phyloP scores from a whole-genome alignment of 2,113 vertebrate genomes.

The Aspidoscelis tigris region DNA sequence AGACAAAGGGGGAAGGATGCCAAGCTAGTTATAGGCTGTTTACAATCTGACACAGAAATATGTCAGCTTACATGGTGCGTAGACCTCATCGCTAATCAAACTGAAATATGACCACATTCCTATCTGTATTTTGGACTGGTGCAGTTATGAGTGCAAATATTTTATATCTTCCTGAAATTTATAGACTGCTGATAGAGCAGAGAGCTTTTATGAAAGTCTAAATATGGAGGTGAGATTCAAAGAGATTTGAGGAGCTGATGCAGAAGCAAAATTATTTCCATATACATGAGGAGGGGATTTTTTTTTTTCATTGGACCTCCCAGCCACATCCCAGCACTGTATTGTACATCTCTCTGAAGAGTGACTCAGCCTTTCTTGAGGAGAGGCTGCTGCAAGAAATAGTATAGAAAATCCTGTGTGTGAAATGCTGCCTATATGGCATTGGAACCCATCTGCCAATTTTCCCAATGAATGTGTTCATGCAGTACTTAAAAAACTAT shows the following conservation, averaged over 20 bases:
- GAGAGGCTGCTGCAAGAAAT: not conserved
- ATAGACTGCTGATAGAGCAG: not conserved
- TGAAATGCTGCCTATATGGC: not conserved
- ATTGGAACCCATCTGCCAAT: not conserved
- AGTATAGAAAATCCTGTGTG: not conserved
- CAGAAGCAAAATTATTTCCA: not conserved
- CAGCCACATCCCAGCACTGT: not conserved
- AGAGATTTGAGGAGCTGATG: not conserved
- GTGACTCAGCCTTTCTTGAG: not conserved
- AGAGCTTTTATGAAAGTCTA: not conserved
- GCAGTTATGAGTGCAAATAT: not conserved
- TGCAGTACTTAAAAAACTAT: not conserved
- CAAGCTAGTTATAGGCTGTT: not conserved
- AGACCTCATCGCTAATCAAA: not conserved
- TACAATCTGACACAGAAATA: not conserved
- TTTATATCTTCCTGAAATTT: not conserved
- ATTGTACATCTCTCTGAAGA: not conserved
- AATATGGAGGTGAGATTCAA: not conserved
- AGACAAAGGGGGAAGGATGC: not conserved
- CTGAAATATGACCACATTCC: too few species aligned
- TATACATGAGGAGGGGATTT: not conserved
- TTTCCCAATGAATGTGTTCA: not conserved
- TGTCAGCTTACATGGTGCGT: not conserved
- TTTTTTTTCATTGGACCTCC: not conserved
- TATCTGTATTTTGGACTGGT: too few species aligned